These are phyloP conservation scores for Urosaurus nigricauda DNA, from an alignment of 2,797 vertebrate species.

Conservation along the genomic window DNA sequence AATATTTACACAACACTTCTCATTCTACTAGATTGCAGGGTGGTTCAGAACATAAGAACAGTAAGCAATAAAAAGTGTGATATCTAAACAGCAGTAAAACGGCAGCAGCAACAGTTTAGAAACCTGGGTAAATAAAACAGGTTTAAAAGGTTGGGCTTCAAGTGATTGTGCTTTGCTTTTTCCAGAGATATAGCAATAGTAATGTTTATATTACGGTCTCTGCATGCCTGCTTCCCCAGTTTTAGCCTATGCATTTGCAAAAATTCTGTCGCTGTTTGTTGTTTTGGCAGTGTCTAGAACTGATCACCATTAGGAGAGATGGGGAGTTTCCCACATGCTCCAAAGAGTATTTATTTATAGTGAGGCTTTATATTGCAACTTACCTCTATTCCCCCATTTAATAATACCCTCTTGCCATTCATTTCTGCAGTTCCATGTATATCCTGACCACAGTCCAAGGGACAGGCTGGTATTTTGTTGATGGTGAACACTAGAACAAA, in stretches of 20 bases:
- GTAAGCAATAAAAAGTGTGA: background rate
- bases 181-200: no score
- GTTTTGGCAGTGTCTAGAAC: background rate
- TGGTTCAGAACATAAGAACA: background rate
- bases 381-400: background rate
- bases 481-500: background rate
- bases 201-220: no score
- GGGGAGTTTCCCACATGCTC: background rate
- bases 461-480: background rate
- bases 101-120: background rate
- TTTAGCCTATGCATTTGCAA: background rate
- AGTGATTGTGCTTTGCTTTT: background rate
- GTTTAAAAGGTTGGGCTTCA: background rate
- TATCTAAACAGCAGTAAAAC: background rate
- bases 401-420: background rate
- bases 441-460: background rate
- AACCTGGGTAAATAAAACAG: background rate
- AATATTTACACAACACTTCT: background rate
- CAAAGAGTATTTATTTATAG: background rate
- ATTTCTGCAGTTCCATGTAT: background rate
- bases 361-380: background rate
- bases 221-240: background rate
- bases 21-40: background rate
- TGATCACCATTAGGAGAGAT: background rate
- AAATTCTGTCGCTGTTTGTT: background rate